Percentiles rank a stretch among this genome's conserved stretches.
Conservation (phyloP, 2,113 vertebrate species). For the Xiphias gladius region DNA sequence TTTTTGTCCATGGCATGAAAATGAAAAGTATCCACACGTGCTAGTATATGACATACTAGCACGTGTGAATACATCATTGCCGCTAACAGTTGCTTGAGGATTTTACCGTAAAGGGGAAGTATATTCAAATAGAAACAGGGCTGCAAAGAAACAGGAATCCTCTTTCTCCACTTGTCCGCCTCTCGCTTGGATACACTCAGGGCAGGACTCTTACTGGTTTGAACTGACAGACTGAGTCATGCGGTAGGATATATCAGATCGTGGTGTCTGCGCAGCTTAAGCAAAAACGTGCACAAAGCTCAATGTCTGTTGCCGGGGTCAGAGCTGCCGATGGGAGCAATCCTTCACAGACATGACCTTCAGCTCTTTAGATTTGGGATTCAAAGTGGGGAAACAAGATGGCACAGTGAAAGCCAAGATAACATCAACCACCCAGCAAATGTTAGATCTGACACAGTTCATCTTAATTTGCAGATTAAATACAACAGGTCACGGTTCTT, state of each 20-base stretch:
- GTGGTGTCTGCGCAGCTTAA: not conserved
- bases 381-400: slow-evolving; percentile 40
- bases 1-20: not conserved
- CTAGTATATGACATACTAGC: not conserved
- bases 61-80: not conserved
- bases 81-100: not conserved
- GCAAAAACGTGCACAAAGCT: not conserved
- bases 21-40: too few species aligned
- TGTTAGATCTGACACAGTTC: slow-evolving; percentile 51
- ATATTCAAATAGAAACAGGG: not conserved
- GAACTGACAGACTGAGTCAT: not conserved
- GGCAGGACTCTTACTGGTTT: not conserved
- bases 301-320: not conserved
- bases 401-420: slow-evolving; percentile 6
- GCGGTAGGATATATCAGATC: not conserved
- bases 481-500: slow-evolving; percentile 40
- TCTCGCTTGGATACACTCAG: not conserved
- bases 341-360: slow-evolving; percentile 5
- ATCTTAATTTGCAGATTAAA: slow-evolving; percentile 55
- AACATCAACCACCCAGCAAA: slow-evolving; percentile 38
- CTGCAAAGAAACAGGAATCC: not conserved
- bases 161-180: slow-evolving; percentile 10
- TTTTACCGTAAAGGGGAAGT: slow-evolving; percentile 41
- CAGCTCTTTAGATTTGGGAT: slow-evolving; percentile 18
- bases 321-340: not conserved